phyloP scores from a whole-genome alignment of 2,888 invertebrate species.

The Tromatobia lineatoria region DNA sequence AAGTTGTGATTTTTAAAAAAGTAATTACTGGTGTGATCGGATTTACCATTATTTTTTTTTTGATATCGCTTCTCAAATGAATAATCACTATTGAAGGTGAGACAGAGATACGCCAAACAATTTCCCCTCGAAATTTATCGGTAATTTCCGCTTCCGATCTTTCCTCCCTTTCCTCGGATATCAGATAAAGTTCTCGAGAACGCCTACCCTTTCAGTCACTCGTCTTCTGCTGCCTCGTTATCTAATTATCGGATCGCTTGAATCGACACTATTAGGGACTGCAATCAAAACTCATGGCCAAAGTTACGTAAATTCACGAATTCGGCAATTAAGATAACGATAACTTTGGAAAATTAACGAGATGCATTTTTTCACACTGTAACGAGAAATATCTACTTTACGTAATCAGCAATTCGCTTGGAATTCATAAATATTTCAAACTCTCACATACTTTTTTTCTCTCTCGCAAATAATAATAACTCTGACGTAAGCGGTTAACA shows the following conservation, averaged over 20 bases:
- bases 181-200: constrained; percentile 55
- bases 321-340: not conserved
- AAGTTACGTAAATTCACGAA: constrained; percentile 1
- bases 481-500: not conserved
- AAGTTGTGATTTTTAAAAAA: not conserved
- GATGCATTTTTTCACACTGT: not conserved
- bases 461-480: not conserved
- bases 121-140: constrained; percentile 61
- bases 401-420: not conserved
- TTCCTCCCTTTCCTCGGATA: constrained; percentile 33
- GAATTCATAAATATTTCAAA: too few species aligned
- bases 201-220: constrained; percentile 16
- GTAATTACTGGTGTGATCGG: not conserved
- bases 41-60: not conserved
- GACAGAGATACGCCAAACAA: constrained; percentile 53
- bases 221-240: constrained; percentile 21
- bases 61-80: constrained; percentile 27
- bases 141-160: constrained; percentile 62
- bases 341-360: not conserved
- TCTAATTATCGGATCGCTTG: constrained; percentile 48
- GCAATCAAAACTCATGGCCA: not conserved
- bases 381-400: not conserved
- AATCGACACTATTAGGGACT: constrained; percentile 32
- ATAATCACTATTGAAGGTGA: constrained; percentile 36
- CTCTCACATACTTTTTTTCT: not conserved